Evolutionary conservation across 2,888 invertebrate genomes (phyloP).

Genomic region (Oscheius myriophilus): DNA sequence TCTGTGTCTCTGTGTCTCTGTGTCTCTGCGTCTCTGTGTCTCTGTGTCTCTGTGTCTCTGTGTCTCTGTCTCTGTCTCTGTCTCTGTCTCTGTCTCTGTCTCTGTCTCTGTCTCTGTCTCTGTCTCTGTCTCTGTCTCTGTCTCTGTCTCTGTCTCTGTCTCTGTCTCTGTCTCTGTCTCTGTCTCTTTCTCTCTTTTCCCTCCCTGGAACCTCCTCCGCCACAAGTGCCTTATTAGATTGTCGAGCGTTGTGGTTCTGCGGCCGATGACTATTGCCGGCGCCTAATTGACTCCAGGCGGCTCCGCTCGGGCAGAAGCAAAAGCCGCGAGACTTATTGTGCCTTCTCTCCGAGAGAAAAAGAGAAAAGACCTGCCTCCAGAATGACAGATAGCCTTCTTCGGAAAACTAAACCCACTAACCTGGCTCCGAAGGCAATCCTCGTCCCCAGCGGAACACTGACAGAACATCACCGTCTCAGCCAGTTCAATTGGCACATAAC

Average conservation of each 20-base stretch:
- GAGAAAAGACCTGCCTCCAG: constrained; percentile 2
- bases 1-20: too few species aligned
- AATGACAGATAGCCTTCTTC: neutral
- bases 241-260: constrained; percentile 5
- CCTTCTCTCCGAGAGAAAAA: neutral
- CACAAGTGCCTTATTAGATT: constrained; percentile 12
- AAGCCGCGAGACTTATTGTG: too few species aligned
- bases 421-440: constrained; percentile 56
- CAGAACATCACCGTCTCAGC: constrained; percentile 66
- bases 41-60: too few species aligned
- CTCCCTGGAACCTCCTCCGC: neutral
- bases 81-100: too few species aligned
- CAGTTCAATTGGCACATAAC: constrained; percentile 57
- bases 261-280: constrained; percentile 11
- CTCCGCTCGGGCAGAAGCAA: too few species aligned
- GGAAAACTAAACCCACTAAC: constrained; percentile 32
- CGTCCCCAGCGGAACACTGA: constrained; percentile 60
- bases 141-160: too few species aligned
- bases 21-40: too few species aligned
- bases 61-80: too few species aligned
- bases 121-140: too few species aligned
- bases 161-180: constrained; percentile 11
- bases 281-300: constrained; percentile 16
- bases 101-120: too few species aligned
- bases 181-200: constrained; percentile 3